Percentiles rank a stretch among this genome's conserved stretches.
Conservation (phyloP, 2,113 vertebrate species). For the Melozone crissalis region DNA sequence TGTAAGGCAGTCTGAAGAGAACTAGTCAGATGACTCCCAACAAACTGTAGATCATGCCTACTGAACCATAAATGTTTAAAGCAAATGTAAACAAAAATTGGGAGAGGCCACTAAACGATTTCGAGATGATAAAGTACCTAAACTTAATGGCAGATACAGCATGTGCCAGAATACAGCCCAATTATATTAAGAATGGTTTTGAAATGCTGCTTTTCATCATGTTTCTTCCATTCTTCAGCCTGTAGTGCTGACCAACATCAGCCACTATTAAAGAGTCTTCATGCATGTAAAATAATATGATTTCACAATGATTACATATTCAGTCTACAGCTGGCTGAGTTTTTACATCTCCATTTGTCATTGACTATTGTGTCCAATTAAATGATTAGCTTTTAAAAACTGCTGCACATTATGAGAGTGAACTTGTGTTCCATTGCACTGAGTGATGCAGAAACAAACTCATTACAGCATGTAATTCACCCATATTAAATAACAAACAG, state of each 20-base stretch:
- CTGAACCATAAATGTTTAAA: conserved; percentile 37
- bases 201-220: conserved; percentile 71
- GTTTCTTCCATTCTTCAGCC: conserved; percentile 81
- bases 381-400: conserved; percentile 99
- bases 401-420: conserved; percentile 96
- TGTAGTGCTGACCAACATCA: conserved; percentile 85
- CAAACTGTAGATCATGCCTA: conserved; percentile 43
- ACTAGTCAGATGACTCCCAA: not conserved
- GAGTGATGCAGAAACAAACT: conserved; percentile 99
- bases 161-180: conserved; percentile 31
- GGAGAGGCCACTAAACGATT: conserved; percentile 34
- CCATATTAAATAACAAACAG: conserved; percentile 99
- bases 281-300: conserved; percentile 99
- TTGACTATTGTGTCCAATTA: conserved; percentile 99
- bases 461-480: conserved; percentile 99
- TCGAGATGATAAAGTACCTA: conserved; percentile 35
- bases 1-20: not conserved
- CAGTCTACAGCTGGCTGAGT: conserved; percentile 99
- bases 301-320: conserved; percentile 99
- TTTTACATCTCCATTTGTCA: conserved; percentile 99
- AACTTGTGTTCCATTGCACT: conserved; percentile 98
- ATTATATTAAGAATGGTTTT: conserved; percentile 64
- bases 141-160: conserved; percentile 60
- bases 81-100: conserved; percentile 58
- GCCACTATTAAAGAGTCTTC: conserved; percentile 98